These are phyloP conservation scores for Cephus spinipes DNA, from an alignment of 2,888 invertebrate genomes.

Conservation along the genomic window DNA sequence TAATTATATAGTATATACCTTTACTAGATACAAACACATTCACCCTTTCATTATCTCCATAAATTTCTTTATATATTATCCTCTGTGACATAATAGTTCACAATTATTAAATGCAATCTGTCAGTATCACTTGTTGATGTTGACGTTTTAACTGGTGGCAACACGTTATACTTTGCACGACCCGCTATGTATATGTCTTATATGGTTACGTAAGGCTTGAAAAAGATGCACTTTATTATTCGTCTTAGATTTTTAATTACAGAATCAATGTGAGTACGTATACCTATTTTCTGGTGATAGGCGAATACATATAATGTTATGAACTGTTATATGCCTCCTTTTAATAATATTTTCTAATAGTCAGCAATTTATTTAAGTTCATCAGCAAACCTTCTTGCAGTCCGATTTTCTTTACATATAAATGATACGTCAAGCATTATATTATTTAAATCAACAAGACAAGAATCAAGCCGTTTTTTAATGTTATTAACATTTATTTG, in stretches of 20 bases:
- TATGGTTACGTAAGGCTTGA: neutral
- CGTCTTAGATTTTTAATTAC: neutral
- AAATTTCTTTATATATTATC: slow-evolving; percentile 39
- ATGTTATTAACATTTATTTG: slow-evolving; percentile 18
- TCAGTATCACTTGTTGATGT: neutral
- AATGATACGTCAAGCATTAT: slow-evolving; percentile 34
- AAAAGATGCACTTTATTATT: neutral
- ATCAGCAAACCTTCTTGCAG: neutral
- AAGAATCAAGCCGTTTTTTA: slow-evolving; percentile 30
- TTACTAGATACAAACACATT: slow-evolving; percentile 23
- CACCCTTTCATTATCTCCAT: slow-evolving; percentile 32
- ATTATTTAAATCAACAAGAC: slow-evolving; percentile 35
- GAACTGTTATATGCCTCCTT: neutral
- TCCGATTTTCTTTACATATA: neutral
- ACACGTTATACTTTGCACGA: neutral
- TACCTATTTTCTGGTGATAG: neutral
- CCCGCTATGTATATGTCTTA: neutral
- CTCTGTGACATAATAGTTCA: slow-evolving; percentile 33
- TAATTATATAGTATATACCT: neutral
- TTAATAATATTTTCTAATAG: neutral
- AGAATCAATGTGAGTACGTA: neutral
- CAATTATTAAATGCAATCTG: neutral
- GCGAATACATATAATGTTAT: neutral
- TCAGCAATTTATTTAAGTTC: neutral
- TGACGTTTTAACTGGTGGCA: neutral